A percentile compares a stretch with the other conserved stretches of the same genome.
These are phyloP conservation scores for Platalea minor DNA, from an alignment of 2,797 vertebrate species.

Conservation along the genomic window DNA sequence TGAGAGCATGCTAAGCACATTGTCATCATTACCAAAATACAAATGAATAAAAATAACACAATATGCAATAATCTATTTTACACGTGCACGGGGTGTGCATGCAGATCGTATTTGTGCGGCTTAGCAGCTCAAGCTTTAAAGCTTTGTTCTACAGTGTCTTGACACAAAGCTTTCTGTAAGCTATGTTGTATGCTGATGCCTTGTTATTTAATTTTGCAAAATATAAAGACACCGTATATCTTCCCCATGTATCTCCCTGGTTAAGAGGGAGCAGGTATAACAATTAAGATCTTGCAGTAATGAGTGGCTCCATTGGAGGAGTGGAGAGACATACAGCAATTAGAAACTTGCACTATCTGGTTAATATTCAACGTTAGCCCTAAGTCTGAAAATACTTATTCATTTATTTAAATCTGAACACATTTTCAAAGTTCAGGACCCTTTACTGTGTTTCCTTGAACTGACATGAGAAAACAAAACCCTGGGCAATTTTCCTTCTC, in stretches of 20 bases:
- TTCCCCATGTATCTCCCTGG: background rate
- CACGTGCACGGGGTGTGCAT: too few relatives aligned
- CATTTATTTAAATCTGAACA: background rate
- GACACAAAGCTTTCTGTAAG: background rate
- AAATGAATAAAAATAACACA: background rate
- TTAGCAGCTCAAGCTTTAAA: background rate
- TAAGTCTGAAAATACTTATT: background rate
- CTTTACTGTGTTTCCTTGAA: background rate
- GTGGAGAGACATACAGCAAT: background rate
- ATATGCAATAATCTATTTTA: background rate
- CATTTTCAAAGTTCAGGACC: background rate
- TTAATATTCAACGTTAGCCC: background rate
- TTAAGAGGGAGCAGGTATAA: background rate
- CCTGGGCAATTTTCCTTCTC: background rate
- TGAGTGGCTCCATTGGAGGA: background rate
- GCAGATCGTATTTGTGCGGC: background rate
- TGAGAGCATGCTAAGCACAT: background rate
- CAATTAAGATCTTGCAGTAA: background rate
- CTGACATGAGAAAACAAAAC: background rate
- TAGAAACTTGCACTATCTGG: background rate
- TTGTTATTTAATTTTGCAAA: background rate
- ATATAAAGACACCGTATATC: rapidly evolving
- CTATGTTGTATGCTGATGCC: background rate
- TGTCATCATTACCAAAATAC: background rate
- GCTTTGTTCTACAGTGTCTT: background rate